Base-by-base conservation (phyloP, 2,797 vertebrate species). In the Takifugu ocellatus region DNA sequence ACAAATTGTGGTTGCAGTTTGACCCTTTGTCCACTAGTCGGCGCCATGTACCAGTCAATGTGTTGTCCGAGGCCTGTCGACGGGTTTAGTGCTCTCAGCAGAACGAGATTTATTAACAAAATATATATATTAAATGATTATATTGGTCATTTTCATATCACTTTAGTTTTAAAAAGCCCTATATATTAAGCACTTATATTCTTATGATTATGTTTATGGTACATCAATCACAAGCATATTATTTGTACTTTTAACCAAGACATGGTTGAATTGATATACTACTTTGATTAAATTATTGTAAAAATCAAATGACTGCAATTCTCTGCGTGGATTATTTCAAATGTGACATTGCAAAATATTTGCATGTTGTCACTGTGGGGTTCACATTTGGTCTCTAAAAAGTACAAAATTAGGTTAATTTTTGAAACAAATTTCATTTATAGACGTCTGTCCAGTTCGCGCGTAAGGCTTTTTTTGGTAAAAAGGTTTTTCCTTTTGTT, bases 31-130 rank as follows among this genome's bases (percentile, higher is more conserved):
- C 77, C 91, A 81, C 86, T 78, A 21, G 74, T 82, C 72, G 89
- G 87, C 84, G 81, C 84, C 84, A 79, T 84, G 84, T 67, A 87
- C 86, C 87, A 75, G 64, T 75, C 39, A 78, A 87, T 83, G 47
- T 12, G 25, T 4, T 4, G 1, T 9, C 2, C 5, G 33, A 15
- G 5, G 17, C 17, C 46, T 25, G 6, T 24, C n/a, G 5, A 8
- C 21, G 5, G 3, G 17, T 47, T 24, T 21, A 16, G 15, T 14
- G 10, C n/a, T 45, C n/a, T 44, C 8, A 46, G 44, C n/a, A 10
- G 9, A 8, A 21, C 44, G 16, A 46, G n/a, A 46, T 46, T n/a
- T n/a, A 21, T 8, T 12, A 12, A 44, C 2, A 2, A 44, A 5
- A 6, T 44, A 5, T n/a, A n/a, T n/a, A 44, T 16, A 16, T 1